Evolutionary conservation across 2,113 vertebrate species (phyloP).

Genomic region (Rynchops niger): DNA sequence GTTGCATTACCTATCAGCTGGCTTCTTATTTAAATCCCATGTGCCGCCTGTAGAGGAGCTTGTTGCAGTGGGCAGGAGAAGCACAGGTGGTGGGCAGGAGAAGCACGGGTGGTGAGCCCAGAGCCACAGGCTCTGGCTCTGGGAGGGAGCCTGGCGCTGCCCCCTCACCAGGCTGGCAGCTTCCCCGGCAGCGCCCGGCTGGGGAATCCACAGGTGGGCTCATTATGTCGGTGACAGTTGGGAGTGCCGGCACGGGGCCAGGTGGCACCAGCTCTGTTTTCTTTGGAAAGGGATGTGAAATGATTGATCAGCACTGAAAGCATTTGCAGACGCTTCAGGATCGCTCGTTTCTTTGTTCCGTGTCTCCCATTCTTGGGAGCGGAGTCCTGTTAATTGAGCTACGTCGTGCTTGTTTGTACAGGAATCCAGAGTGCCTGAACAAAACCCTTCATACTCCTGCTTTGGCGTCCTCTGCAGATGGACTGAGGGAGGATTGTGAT

Average conservation of each 20-base stretch:
- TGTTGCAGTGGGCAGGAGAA: no score
- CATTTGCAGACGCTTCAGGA: not conserved
- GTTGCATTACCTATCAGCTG: not conserved
- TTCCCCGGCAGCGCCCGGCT: not conserved
- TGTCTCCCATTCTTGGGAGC: not conserved
- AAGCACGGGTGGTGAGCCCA: not conserved
- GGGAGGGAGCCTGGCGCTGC: not conserved
- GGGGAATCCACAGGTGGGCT: not conserved
- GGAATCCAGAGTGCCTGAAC: not conserved
- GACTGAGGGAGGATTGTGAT: not conserved
- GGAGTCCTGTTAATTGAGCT: not conserved
- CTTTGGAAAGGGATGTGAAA: not conserved
- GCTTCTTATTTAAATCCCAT: not conserved
- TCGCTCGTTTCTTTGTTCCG: not conserved
- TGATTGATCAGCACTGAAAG: not conserved
- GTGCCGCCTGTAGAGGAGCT: not conserved
- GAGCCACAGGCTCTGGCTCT: accelerated
- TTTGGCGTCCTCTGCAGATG: not conserved
- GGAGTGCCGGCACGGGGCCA: not conserved
- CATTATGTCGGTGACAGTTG: not conserved
- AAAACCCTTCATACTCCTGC: not conserved
- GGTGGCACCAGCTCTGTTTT: not conserved
- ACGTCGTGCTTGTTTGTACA: not conserved
- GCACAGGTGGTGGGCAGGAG: not conserved
- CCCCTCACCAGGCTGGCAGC: not conserved